These are phyloP conservation scores for Macrostomum cliftonense DNA, from an alignment of 2,888 invertebrate species.

Conservation along the genomic window DNA sequence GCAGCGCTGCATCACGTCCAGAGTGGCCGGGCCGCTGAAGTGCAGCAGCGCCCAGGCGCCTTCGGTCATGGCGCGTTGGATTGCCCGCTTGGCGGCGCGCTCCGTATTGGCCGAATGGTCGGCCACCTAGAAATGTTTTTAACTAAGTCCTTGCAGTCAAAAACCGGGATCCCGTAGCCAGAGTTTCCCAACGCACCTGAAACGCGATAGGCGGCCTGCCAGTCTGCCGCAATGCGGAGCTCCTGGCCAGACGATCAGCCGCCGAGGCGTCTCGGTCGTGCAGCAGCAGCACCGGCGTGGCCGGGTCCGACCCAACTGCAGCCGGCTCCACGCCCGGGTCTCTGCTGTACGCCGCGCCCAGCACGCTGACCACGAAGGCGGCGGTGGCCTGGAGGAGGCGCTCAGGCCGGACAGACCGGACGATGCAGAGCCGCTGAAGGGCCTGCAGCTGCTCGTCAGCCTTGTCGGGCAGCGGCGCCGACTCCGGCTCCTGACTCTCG, in stretches of 20 bases:
- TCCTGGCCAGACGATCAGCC: conserved; percentile 17
- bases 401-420: conserved; percentile 32
- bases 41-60: conserved; percentile 31
- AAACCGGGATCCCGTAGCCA: neutral
- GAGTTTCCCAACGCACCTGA: conserved; percentile 17
- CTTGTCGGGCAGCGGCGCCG: conserved; percentile 28
- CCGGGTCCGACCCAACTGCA: conserved; percentile 23
- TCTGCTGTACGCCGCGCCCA: conserved; percentile 28
- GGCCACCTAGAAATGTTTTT: conserved; percentile 12
- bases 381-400: conserved; percentile 28
- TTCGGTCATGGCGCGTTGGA: conserved; percentile 27
- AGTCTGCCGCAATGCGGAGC: no score
- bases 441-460: conserved; percentile 25
- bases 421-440: conserved; percentile 31
- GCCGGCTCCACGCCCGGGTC: conserved; percentile 24
- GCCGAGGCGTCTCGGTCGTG: conserved; percentile 23
- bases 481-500: conserved; percentile 32
- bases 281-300: conserved; percentile 26
- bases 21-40: conserved; percentile 28
- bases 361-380: conserved; percentile 24
- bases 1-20: conserved; percentile 24
- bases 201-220: neutral
- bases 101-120: conserved; percentile 3
- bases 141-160: neutral
- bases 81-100: conserved; percentile 18